These are phyloP conservation scores for Platorchestia sp. DNA, from an alignment of 1,140 invertebrate genomes.

Conservation along the genomic window DNA sequence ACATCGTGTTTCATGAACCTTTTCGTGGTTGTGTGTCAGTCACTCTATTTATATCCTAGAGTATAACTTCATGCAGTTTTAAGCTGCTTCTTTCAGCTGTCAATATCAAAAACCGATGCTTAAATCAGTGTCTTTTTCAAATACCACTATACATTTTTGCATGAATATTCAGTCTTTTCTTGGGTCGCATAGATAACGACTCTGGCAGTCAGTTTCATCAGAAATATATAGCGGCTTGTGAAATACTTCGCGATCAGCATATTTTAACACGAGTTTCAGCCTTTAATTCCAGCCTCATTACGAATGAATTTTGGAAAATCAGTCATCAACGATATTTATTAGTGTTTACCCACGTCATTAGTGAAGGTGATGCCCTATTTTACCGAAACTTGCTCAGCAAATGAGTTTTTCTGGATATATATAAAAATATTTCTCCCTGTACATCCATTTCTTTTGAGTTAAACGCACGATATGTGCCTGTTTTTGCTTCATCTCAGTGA, in stretches of 20 bases:
- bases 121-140: not conserved
- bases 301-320: not conserved
- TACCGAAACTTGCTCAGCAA: not conserved
- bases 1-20: not conserved
- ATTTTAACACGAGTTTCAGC: not conserved
- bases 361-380: not conserved
- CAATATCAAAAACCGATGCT: not conserved
- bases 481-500: not conserved
- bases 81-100: not conserved
- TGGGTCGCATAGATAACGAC: not conserved
- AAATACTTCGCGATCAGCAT: not conserved
- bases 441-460: not conserved
- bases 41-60: not conserved
- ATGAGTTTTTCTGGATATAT: not conserved
- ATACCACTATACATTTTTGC: not conserved
- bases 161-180: not conserved
- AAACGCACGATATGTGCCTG: not conserved
- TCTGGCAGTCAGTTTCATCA: not conserved
- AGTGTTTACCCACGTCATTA: not conserved
- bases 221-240: not conserved
- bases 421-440: not conserved
- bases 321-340: too few relatives aligned
- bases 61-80: not conserved
- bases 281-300: not conserved
- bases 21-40: not conserved